Conservation (phyloP, 1,140 invertebrate species). For the Cryptotermes secundus region DNA sequence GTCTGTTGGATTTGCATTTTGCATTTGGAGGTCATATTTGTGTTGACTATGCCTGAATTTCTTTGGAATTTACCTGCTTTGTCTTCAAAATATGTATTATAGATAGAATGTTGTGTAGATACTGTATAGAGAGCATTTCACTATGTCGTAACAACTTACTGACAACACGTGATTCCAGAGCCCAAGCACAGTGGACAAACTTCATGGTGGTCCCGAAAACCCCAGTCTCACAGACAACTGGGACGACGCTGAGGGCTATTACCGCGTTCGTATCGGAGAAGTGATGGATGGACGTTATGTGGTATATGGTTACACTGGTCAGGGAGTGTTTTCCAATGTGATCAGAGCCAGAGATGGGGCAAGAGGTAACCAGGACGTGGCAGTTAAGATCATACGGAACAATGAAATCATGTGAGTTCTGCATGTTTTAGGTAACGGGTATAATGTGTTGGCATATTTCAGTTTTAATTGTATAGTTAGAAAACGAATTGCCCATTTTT, state of each 20-base stretch:
- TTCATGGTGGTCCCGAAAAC: conserved; percentile 75
- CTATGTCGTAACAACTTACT: not conserved
- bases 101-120: not conserved
- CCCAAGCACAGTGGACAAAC: conserved; percentile 66
- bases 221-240: conserved; percentile 96
- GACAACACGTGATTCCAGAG: conserved; percentile 62
- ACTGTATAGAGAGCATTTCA: not conserved
- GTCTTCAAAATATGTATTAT: too few relatives aligned
- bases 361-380: conserved; percentile 85
- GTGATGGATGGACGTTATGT: conserved; percentile 87
- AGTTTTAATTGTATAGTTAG: not conserved
- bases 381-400: conserved; percentile 99
- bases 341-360: conserved; percentile 89
- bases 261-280: conserved; percentile 95
- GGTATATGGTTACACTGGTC: conserved; percentile 97
- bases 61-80: too few relatives aligned
- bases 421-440: not conserved
- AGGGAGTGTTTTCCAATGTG: conserved; percentile 99
- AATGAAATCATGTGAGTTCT: conserved; percentile 97
- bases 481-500: not conserved
- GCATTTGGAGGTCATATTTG: too few relatives aligned
- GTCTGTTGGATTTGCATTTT: too few relatives aligned
- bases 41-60: too few relatives aligned
- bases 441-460: not conserved
- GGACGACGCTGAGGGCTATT: conserved; percentile 99